Conservation (phyloP, 2,113 vertebrate species). For the Regulus satrapa region DNA sequence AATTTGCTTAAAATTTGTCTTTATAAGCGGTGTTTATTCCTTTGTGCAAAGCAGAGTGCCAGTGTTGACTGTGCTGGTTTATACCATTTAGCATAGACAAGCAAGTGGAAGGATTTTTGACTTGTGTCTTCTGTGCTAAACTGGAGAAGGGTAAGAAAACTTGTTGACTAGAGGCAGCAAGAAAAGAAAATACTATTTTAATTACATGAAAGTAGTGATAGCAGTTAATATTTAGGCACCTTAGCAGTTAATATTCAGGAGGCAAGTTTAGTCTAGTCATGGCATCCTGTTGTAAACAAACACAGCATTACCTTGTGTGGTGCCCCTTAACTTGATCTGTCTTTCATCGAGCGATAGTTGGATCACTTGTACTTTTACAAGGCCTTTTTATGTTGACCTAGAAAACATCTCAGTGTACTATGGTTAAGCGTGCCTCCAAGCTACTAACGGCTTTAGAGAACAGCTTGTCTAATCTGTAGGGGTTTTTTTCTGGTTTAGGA, state of each 20-base stretch:
- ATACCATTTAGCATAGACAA: not conserved
- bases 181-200: not conserved
- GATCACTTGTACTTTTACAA: not conserved
- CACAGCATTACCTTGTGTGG: not conserved
- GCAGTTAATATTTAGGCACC: not conserved
- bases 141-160: not conserved
- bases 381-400: not conserved
- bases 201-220: not conserved
- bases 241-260: not conserved
- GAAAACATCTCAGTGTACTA: not conserved
- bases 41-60: not conserved
- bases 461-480: not conserved
- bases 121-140: not conserved
- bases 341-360: not conserved
- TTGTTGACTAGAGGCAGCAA: not conserved
- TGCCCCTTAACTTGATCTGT: not conserved
- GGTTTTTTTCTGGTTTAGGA: not conserved
- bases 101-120: not conserved
- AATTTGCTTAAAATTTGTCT: not conserved
- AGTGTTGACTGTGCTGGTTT: not conserved
- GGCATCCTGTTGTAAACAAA: slow-evolving; percentile 35
- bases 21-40: not conserved
- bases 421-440: not conserved
- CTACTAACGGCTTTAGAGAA: not conserved
- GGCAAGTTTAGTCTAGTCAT: not conserved